Conservation (phyloP, 1,140 invertebrate genomes). For the Aphelenchoides besseyi region DNA sequence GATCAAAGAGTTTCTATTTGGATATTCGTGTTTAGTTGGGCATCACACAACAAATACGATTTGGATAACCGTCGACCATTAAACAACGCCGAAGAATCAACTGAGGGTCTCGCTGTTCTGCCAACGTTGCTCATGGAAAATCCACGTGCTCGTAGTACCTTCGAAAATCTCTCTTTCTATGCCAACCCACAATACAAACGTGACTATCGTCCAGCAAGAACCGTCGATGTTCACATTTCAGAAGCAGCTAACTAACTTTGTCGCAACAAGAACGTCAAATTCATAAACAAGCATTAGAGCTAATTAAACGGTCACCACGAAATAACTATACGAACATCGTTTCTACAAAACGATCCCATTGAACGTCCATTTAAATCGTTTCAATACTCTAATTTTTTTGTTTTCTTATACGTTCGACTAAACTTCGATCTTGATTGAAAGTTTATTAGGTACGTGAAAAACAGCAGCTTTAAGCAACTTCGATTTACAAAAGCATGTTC, state of each 20-base stretch:
- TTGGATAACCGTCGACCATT: background rate
- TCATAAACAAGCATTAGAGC: background rate
- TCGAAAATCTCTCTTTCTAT: constrained; percentile 18
- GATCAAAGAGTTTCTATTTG: background rate
- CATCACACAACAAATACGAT: background rate
- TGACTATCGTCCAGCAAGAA: too few species aligned
- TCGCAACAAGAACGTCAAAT: background rate
- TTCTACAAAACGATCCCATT: background rate
- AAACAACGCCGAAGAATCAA: background rate
- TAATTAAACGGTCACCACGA: background rate
- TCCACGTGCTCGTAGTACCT: background rate
- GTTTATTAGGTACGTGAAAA: too few species aligned
- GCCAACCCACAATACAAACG: constrained; percentile 23
- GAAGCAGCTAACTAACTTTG: background rate
- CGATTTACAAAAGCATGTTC: too few species aligned
- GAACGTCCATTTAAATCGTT: background rate
- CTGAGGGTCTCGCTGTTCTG: constrained; percentile 1
- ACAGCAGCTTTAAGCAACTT: too few species aligned
- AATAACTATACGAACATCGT: background rate
- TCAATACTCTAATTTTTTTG: too few species aligned
- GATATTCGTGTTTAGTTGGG: background rate
- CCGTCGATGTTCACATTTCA: too few species aligned
- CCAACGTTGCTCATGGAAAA: background rate
- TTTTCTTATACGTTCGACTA: too few species aligned
- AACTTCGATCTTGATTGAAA: too few species aligned